These are phyloP conservation scores for Tolmerus cingulatus DNA, from an alignment of 2,888 invertebrate species.

Conservation along the genomic window DNA sequence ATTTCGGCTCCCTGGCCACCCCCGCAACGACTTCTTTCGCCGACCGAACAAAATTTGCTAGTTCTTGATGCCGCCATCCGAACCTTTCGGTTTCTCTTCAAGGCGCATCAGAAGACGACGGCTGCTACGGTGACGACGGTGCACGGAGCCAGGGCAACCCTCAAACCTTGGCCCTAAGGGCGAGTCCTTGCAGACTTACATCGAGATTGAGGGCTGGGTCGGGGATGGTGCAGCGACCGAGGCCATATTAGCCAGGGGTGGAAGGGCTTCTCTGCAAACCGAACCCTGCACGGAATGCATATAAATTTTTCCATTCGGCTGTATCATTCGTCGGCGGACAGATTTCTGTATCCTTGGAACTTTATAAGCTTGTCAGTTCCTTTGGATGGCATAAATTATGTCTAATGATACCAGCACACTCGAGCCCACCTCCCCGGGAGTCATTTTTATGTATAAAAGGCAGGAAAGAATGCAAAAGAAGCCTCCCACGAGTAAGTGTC, in stretches of 20 bases:
- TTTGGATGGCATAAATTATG: slow-evolving; percentile 42
- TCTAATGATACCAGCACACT: slow-evolving; percentile 43
- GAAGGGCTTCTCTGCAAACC: slow-evolving; percentile 22
- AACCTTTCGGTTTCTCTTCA: slow-evolving; percentile 15
- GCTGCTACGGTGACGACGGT: not conserved
- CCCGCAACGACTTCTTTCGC: not conserved
- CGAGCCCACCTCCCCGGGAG: not conserved
- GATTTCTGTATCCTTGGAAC: slow-evolving; percentile 32
- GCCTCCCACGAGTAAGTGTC: slow-evolving; percentile 20
- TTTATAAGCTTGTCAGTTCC: slow-evolving; percentile 44
- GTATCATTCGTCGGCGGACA: slow-evolving; percentile 32
- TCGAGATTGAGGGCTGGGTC: not conserved
- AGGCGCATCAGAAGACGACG: slow-evolving; percentile 30
- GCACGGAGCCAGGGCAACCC: not conserved
- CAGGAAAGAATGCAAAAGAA: slow-evolving; percentile 23
- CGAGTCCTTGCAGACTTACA: not conserved
- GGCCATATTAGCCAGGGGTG: not conserved
- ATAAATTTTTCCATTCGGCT: slow-evolving; percentile 42
- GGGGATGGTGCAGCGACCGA: not conserved
- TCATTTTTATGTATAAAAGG: slow-evolving; percentile 2
- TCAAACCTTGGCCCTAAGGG: not conserved
- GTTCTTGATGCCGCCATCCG: slow-evolving; percentile 11
- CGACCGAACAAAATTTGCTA: not conserved
- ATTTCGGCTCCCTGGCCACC: slow-evolving; percentile 8
- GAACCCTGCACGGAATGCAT: slow-evolving; percentile 42